Percentiles rank a stretch among this genome's conserved stretches.
Conservation (phyloP, 2,113 vertebrate genomes). For the Nymphicus hollandicus region DNA sequence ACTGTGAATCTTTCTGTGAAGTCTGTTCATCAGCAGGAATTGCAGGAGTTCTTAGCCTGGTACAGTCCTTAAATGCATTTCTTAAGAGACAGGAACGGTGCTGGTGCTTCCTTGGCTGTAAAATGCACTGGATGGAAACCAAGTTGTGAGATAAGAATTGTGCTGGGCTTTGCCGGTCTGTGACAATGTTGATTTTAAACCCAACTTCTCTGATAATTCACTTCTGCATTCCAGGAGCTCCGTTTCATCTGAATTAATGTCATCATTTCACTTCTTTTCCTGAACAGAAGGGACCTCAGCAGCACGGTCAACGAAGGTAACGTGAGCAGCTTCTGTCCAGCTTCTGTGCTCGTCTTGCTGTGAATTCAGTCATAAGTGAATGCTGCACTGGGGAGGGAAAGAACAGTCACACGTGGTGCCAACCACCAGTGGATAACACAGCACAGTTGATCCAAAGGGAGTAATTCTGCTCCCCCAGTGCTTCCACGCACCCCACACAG, state of each 20-base stretch:
- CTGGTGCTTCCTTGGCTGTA: neutral
- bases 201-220: neutral
- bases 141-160: neutral
- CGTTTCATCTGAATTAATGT: neutral
- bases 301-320: neutral
- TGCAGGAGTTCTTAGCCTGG: neutral
- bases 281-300: neutral
- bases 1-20: neutral
- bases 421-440: neutral
- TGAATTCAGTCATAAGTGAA: neutral
- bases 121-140: neutral
- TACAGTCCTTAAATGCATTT: neutral
- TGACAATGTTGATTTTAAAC: neutral
- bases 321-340: neutral
- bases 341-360: fast-evolving
- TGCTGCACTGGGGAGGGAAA: neutral
- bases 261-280: neutral
- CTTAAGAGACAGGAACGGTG: neutral
- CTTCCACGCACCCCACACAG: neutral
- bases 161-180: neutral
- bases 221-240: neutral
- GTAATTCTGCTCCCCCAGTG: fast-evolving
- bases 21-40: neutral
- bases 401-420: neutral
- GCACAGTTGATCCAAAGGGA: neutral